Evolutionary conservation across 2,797 vertebrate species (phyloP).

Genomic region (Telmatherina bonti): DNA sequence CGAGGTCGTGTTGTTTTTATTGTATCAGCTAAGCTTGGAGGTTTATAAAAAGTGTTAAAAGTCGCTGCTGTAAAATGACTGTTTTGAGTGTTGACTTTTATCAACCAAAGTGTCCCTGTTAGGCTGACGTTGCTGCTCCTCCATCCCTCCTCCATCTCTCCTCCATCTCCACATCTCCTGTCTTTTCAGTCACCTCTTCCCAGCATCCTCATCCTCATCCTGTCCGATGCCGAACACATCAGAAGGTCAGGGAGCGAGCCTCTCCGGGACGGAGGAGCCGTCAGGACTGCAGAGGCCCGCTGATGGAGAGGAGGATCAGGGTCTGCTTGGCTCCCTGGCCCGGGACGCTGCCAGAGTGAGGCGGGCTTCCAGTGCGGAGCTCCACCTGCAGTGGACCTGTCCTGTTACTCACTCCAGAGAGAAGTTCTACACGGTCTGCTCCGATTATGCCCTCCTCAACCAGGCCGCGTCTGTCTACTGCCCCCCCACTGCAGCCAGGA

Average conservation of each 20-base stretch:
- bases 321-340: conserved; percentile 80
- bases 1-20: not conserved
- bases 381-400: conserved; percentile 93
- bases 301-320: conserved; percentile 59
- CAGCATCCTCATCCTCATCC: conserved; percentile 5
- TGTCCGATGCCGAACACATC: conserved; percentile 93
- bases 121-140: conserved; percentile 7
- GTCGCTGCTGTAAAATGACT: not conserved
- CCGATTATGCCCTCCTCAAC: conserved; percentile 97
- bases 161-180: too few species aligned
- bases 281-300: conserved; percentile 76
- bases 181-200: not conserved
- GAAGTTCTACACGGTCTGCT: conserved; percentile 98
- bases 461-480: conserved; percentile 90
- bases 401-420: conserved; percentile 97
- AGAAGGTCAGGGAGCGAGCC: conserved; percentile 87
- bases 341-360: conserved; percentile 77
- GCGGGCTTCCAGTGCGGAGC: conserved; percentile 86
- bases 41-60: not conserved
- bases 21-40: not conserved
- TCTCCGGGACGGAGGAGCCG: conserved; percentile 81
- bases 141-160: conserved; percentile 8
- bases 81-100: not conserved
- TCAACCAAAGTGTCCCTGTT: not conserved
- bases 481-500: conserved; percentile 80